Evolutionary conservation across 2,888 invertebrate species (phyloP).

Genomic region (Drosophila barbarae): DNA sequence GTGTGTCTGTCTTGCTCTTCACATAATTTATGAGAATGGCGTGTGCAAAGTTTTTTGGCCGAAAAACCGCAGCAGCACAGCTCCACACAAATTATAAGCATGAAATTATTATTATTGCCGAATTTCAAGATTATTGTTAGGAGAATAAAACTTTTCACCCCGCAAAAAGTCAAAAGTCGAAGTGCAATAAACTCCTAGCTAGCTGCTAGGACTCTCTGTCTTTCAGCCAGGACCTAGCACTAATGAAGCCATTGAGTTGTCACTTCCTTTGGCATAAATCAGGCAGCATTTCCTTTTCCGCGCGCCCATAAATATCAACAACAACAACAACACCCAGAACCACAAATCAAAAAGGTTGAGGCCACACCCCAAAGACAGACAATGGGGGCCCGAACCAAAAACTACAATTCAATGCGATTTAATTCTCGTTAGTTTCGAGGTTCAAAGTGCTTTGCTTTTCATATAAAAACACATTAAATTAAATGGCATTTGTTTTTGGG

Average conservation of each 20-base stretch:
- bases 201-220: slow-evolving; percentile 20
- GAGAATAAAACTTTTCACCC: slow-evolving; percentile 29
- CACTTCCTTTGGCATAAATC: slow-evolving; percentile 71
- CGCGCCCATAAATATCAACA: slow-evolving; percentile 57
- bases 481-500: slow-evolving; percentile 74
- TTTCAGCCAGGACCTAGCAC: slow-evolving; percentile 34
- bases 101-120: slow-evolving; percentile 58
- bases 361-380: slow-evolving; percentile 40
- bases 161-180: slow-evolving; percentile 66
- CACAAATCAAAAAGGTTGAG: slow-evolving; percentile 42
- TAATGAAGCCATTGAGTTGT: slow-evolving; percentile 74
- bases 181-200: slow-evolving; percentile 67
- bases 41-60: slow-evolving; percentile 31
- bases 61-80: slow-evolving; percentile 43
- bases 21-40: slow-evolving; percentile 54
- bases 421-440: slow-evolving; percentile 18
- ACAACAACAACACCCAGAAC: slow-evolving; percentile 5
- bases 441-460: slow-evolving; percentile 67
- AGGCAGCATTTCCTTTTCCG: slow-evolving; percentile 39
- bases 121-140: slow-evolving; percentile 50
- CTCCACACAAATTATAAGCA: slow-evolving; percentile 29
- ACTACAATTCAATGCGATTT: slow-evolving; percentile 65
- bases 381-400: slow-evolving; percentile 17
- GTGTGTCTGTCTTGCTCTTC: slow-evolving; percentile 12
- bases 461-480: slow-evolving; percentile 78